Conservation (phyloP, 2,888 invertebrate species). For the Diogma glabrata region DNA sequence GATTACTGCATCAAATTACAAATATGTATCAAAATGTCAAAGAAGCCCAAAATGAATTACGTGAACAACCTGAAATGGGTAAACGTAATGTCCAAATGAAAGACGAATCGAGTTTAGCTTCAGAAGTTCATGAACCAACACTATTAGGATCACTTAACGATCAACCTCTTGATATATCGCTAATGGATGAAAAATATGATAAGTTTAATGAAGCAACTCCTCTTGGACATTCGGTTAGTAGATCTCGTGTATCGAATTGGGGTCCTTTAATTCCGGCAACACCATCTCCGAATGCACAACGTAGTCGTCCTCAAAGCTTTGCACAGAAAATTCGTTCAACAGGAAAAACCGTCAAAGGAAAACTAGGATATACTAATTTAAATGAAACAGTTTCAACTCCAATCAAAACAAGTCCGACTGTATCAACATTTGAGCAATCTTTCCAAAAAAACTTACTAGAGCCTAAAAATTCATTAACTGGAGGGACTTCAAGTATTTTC, state of each 20-base stretch:
- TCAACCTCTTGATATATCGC: slow-evolving; percentile 30
- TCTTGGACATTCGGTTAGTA: slow-evolving; percentile 24
- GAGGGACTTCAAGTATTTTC: slow-evolving; percentile 28
- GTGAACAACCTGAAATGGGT: slow-evolving; percentile 48
- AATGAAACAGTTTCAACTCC: slow-evolving; percentile 62
- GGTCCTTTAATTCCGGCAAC: slow-evolving; percentile 33
- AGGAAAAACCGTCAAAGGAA: slow-evolving; percentile 70
- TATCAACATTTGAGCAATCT: slow-evolving; percentile 36
- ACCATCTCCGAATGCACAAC: slow-evolving; percentile 32
- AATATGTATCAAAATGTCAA: slow-evolving; percentile 97
- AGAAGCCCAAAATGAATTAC: slow-evolving; percentile 82
- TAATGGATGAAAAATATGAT: slow-evolving; percentile 34
- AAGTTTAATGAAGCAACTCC: slow-evolving; percentile 34
- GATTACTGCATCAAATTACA: slow-evolving; percentile 88
- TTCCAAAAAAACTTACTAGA: slow-evolving; percentile 28
- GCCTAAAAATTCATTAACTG: slow-evolving; percentile 35
- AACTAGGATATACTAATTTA: slow-evolving; percentile 66
- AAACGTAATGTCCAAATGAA: slow-evolving; percentile 38
- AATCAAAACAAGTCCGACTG: slow-evolving; percentile 48
- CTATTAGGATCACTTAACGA: slow-evolving; percentile 32
- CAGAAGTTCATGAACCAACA: slow-evolving; percentile 34
- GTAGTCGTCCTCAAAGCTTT: slow-evolving; percentile 67
- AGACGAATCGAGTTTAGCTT: slow-evolving; percentile 46
- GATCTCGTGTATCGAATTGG: slow-evolving; percentile 26
- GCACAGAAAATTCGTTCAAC: slow-evolving; percentile 79